These are phyloP conservation scores for Lepidochitona cinerea DNA, from an alignment of 2,888 invertebrate species.

Conservation along the genomic window DNA sequence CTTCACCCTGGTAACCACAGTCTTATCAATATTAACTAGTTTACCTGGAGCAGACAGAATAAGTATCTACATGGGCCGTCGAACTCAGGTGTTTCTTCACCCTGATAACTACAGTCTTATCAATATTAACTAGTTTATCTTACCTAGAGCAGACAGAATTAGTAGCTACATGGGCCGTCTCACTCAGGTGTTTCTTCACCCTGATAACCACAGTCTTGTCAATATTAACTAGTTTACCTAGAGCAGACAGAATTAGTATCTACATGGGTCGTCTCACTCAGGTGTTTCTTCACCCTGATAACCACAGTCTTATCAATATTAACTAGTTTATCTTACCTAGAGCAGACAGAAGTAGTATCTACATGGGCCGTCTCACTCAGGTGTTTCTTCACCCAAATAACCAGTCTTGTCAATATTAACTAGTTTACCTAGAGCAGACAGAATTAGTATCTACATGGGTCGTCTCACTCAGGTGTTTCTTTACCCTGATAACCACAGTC, in stretches of 20 bases:
- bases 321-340: conserved; percentile 14
- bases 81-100: conserved; percentile 57
- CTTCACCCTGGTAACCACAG: conserved; percentile 57
- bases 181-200: conserved; percentile 56
- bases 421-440: conserved; percentile 22
- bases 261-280: conserved; percentile 32
- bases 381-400: conserved; percentile 59
- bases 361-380: conserved; percentile 33
- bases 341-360: conserved; percentile 15
- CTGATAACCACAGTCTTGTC: conserved; percentile 55
- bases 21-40: conserved; percentile 31
- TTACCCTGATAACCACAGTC: conserved; percentile 55
- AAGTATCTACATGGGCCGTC: conserved; percentile 17
- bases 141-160: conserved; percentile 23
- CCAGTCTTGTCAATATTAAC: conserved; percentile 34
- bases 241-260: conserved; percentile 17
- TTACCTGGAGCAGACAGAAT: conserved; percentile 23
- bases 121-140: conserved; percentile 13
- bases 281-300: conserved; percentile 56
- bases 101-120: conserved; percentile 53
- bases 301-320: conserved; percentile 50
- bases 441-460: conserved; percentile 7
- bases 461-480: conserved; percentile 51
- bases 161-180: conserved; percentile 20
- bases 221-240: conserved; percentile 12